phyloP scores from a whole-genome alignment of 2,113 vertebrate genomes.

The Romanogobio albipinnatus region DNA sequence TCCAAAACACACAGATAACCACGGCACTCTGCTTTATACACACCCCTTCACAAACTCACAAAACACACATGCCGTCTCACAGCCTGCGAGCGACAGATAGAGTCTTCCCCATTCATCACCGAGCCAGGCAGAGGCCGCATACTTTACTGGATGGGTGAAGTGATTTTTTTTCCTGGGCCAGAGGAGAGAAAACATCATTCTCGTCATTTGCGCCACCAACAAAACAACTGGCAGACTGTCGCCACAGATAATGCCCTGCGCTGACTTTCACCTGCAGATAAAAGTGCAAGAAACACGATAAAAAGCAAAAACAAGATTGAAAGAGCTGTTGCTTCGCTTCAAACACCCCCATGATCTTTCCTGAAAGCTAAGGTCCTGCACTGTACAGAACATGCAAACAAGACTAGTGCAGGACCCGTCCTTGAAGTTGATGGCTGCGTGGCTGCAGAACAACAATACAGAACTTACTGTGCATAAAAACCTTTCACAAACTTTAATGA shows the following conservation, averaged over 20 bases:
- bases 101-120: conserved; percentile 19
- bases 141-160: conserved; percentile 10
- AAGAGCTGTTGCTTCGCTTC: neutral
- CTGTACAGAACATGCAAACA: neutral
- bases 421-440: conserved; percentile 22
- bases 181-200: conserved; percentile 36
- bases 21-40: conserved; percentile 18
- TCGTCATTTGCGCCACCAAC: neutral
- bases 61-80: conserved; percentile 5
- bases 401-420: neutral
- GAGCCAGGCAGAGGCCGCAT: neutral
- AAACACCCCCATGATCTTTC: conserved; percentile 38
- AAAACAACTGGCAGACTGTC: conserved; percentile 36
- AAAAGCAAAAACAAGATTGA: conserved; percentile 25
- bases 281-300: conserved; percentile 9
- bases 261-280: conserved; percentile 34
- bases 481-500: neutral
- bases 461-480: conserved; percentile 3
- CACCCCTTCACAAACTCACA: conserved; percentile 36
- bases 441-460: neutral
- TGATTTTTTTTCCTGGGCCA: conserved; percentile 16
- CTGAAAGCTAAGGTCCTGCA: conserved; percentile 6
- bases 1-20: conserved; percentile 37
- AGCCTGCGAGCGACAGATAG: conserved; percentile 24
- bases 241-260: neutral